Evolutionary conservation across 2,797 vertebrate species (phyloP), one percentile per base, ranked within the genome.

Genomic region (Aythya fuligula): DNA sequence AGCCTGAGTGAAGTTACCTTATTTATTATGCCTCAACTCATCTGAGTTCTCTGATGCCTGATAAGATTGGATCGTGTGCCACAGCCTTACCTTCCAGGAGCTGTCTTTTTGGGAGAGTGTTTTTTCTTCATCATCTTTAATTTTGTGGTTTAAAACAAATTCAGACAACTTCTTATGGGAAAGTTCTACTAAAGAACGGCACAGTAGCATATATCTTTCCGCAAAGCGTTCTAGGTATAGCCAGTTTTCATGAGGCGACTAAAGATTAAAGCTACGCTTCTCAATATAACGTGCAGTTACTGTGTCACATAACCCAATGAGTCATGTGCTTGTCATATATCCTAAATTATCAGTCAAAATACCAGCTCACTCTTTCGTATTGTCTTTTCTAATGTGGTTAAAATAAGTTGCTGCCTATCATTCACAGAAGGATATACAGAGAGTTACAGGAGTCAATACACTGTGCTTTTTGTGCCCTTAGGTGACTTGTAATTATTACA

Each of bases 41-140:
- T 76, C 80, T 65, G 78, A 25, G 57, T 87, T 65, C 85, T 86
- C 74, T 71, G 71, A 85, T 93, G n/a, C 43, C 83, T 92, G 90
- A 85, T 85, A 85, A 94, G 53, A 73, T 49, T 34, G 67, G 62
- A 43, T 43, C 0, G 0, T 2, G 6, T 57, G n/a, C 80, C 61
- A 20, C 39, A 85, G 56, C 47, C 64, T 87, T 17, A 77, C 57
- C 38, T 93, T 60, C 51, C 53, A 86, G 45, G 66, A 79, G 34
- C 22, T 60, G 27, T 45, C 77, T 76, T 91, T 65, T 91, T n/a
- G 56, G 27, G 38, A 58, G 41, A 60, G 5, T 43, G 34, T 28
- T 39, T 85, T 89, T 49, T 47, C 16, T 9, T 51, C 45, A 53
- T 64, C 6, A 21, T 34, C 47, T 78, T 21, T 71, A 79, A 73